phyloP scores from a whole-genome alignment of 2,888 invertebrate genomes.

The Cetonia aurata region DNA sequence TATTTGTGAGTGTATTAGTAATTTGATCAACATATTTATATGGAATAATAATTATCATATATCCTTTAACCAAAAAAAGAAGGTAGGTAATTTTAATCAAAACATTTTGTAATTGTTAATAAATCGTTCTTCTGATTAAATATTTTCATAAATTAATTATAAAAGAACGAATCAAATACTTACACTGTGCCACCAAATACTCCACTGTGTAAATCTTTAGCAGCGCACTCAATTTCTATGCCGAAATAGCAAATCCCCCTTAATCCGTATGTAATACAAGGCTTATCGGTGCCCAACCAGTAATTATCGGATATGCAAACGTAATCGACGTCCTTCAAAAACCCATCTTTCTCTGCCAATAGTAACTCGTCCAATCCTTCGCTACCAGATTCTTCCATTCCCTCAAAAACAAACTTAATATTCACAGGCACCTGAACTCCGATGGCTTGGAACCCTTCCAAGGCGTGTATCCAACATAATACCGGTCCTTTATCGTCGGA shows the following conservation, averaged over 20 bases:
- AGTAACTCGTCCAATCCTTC: constrained; percentile 94
- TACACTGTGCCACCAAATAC: constrained; percentile 95
- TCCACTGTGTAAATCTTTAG: constrained; percentile 96
- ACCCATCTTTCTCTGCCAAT: constrained; percentile 77
- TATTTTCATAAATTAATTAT: too few relatives aligned
- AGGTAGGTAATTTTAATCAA: too few relatives aligned
- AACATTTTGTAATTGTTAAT: too few relatives aligned
- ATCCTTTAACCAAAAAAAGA: too few relatives aligned
- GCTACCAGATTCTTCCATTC: constrained; percentile 98
- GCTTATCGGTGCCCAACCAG: constrained; percentile 97
- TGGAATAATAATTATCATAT: too few relatives aligned
- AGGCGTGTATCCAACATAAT: constrained; percentile 94
- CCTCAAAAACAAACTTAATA: constrained; percentile 93
- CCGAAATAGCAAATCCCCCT: constrained; percentile 94
- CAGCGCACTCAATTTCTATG: constrained; percentile 88
- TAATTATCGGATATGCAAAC: constrained; percentile 99
- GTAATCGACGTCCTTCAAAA: constrained; percentile 88
- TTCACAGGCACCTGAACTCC: constrained; percentile 76
- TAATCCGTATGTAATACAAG: constrained; percentile 96
- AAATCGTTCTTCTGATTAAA: too few relatives aligned
- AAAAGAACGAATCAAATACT: constrained; percentile 58
- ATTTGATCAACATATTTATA: too few relatives aligned
- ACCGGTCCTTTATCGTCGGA: constrained; percentile 97
- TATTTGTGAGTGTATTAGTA: too few relatives aligned
- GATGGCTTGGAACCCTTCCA: constrained; percentile 86